A percentile compares a stretch with the other conserved stretches of the same genome.
Conservation (phyloP, 2,797 vertebrate genomes). For the Amphiprion clarkii region DNA sequence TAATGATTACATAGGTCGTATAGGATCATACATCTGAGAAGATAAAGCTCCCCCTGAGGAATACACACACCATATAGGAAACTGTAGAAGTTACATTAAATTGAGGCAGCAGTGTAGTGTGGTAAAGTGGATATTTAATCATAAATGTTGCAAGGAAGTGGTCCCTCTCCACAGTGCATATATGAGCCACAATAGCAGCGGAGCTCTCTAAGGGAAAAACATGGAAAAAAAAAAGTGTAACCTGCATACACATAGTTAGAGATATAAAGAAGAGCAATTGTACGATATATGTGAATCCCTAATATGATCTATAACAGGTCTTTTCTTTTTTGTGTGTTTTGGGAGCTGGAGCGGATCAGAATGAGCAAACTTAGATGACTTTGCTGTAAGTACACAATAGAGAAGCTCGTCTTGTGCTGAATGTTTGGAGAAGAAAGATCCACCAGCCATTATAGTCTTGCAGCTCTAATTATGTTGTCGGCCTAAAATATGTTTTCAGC, state of each 20-base stretch:
- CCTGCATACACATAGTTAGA: not conserved
- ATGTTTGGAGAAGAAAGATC: constrained; percentile 48
- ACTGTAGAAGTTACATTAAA: constrained; percentile 46
- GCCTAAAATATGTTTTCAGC: constrained; percentile 56
- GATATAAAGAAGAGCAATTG: constrained; percentile 2
- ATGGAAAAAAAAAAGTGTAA: not conserved
- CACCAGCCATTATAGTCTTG: constrained; percentile 43
- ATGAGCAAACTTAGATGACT: constrained; percentile 22
- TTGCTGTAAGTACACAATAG: constrained; percentile 42
- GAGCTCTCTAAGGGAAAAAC: constrained; percentile 20
- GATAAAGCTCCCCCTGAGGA: constrained; percentile 39
- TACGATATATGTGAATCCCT: not conserved
- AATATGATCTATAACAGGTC: not conserved
- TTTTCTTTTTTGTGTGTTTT: not conserved
- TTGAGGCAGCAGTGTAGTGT: constrained; percentile 31
- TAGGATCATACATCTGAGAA: constrained; percentile 44
- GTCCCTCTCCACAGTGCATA: constrained; percentile 26
- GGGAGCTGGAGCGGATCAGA: not conserved
- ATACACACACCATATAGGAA: constrained; percentile 25
- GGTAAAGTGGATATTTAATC: constrained; percentile 68
- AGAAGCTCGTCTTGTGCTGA: constrained; percentile 21
- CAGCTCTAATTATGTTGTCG: constrained; percentile 48
- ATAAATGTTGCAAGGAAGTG: constrained; percentile 44
- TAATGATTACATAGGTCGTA: constrained; percentile 62
- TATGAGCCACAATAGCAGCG: constrained; percentile 18